These are phyloP conservation scores for Schlechtendalia chinensis DNA, from an alignment of 1,140 invertebrate species.

Conservation along the genomic window DNA sequence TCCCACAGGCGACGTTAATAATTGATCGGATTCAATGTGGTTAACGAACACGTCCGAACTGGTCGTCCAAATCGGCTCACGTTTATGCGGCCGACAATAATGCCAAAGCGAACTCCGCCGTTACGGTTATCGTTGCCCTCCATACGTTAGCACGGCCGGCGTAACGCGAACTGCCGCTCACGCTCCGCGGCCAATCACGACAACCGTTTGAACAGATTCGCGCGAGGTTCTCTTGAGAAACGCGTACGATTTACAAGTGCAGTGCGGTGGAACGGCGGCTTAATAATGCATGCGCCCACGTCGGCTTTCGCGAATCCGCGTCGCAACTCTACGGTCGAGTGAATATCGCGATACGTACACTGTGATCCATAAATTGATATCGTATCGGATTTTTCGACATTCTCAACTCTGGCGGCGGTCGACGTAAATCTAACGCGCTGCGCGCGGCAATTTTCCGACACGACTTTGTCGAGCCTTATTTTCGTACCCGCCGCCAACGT, in stretches of 20 bases:
- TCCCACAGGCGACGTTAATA: not conserved
- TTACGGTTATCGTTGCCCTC: too few relatives aligned
- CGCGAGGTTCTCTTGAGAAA: too few relatives aligned
- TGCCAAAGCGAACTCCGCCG: not conserved
- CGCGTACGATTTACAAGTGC: too few relatives aligned
- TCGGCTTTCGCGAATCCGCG: too few relatives aligned
- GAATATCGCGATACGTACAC: too few relatives aligned
- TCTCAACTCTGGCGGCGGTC: not conserved
- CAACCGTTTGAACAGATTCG: too few relatives aligned
- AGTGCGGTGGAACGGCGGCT: too few relatives aligned
- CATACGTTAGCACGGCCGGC: too few relatives aligned
- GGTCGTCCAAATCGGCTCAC: not conserved
- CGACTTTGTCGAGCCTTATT: constrained; percentile 11
- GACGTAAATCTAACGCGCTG: not conserved
- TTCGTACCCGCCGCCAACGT: not conserved
- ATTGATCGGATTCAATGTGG: not conserved
- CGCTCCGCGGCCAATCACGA: too few relatives aligned
- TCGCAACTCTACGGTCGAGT: too few relatives aligned
- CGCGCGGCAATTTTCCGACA: not conserved
- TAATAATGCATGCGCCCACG: too few relatives aligned
- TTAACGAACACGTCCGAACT: constrained; percentile 12
- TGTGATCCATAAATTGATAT: constrained; percentile 1
- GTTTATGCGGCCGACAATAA: not conserved
- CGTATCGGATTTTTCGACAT: not conserved
- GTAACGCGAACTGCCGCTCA: too few relatives aligned